Base-by-base conservation (phyloP, 2,888 invertebrate genomes). In the Phortica magna region DNA sequence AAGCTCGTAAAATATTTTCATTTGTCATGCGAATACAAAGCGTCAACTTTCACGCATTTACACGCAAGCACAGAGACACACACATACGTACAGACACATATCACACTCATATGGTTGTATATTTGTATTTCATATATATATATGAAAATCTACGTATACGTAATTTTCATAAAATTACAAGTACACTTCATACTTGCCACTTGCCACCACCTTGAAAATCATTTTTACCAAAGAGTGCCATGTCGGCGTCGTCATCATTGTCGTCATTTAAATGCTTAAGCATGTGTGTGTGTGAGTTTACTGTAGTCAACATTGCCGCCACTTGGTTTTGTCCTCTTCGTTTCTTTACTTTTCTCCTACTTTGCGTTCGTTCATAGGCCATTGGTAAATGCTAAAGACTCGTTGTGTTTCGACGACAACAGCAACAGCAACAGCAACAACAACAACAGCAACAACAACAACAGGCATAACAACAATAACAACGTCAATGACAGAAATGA, bases 1-100 rank as follows among this genome's bases (percentile, higher is more conserved):
- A 71, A 43, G 22, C 41, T 72, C 74, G 71, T 79, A 77, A 80
- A 78, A 76, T 77, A 79, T 79, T 76, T 73, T 72, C 67, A 79
- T 79, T 79, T 77, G 76, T 77, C 78, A 80, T 76, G 80, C 77
- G 75, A 79, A 73, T 78, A 78, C 73, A 79, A 79, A 82, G 79
- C 76, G 68, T 74, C 70, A 79, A 74, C 73, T 78, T 76, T 76
- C 78, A 72, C 79, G 76, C 78, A 77, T 79, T 76, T 75, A 77
- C 76, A 70, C 42, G 59, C 67, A 14, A 31, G 42, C 61, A 75
- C 64, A 73, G 19, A 61, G 7, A 17, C 68, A 70, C 19, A 43
- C n/a, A 48, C 12, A 55, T 31, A 31, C 22, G 12, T 12, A 61
- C 65, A 39, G 31, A 53, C 48, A 17, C 19, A 53, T 65, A 65